These are phyloP conservation scores for Ctenopoma multispine DNA, from an alignment of 2,797 vertebrate species.

Conservation along the genomic window DNA sequence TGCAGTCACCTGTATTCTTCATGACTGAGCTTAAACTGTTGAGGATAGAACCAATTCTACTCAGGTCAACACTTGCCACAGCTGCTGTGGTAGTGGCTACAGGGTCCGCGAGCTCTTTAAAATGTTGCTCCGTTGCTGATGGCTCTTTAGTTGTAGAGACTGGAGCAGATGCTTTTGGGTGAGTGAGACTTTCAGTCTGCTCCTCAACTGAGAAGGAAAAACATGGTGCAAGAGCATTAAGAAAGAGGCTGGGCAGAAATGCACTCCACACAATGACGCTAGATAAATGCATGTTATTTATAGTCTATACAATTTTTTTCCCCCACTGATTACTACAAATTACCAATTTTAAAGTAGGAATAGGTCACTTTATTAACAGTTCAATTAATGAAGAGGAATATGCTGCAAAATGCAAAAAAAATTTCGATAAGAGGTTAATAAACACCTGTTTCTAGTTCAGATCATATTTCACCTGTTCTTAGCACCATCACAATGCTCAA, in stretches of 20 bases:
- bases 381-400: not conserved
- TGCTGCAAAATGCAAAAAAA: not conserved
- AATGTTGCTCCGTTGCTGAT: slow-evolving; percentile 44
- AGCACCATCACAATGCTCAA: too few relatives aligned
- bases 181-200: slow-evolving; percentile 72
- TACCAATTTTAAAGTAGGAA: not conserved
- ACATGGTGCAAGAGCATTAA: not conserved
- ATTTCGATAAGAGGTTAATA: too few relatives aligned
- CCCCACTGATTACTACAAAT: not conserved
- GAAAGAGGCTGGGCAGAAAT: not conserved
- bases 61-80: slow-evolving; percentile 90
- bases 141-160: slow-evolving; percentile 44
- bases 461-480: too few relatives aligned
- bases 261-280: not conserved
- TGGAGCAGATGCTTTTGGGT: slow-evolving; percentile 41
- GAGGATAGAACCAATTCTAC: slow-evolving; percentile 96
- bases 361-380: not conserved
- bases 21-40: slow-evolving; percentile 93
- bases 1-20: slow-evolving; percentile 95
- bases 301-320: not conserved
- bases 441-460: too few relatives aligned
- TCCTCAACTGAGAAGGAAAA: slow-evolving; percentile 86
- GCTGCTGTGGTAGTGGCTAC: slow-evolving; percentile 68
- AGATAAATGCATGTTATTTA: not conserved
- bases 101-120: slow-evolving; percentile 28